phyloP scores from a whole-genome alignment of 2,113 vertebrate species.

The Herpailurus yagouaroundi region DNA sequence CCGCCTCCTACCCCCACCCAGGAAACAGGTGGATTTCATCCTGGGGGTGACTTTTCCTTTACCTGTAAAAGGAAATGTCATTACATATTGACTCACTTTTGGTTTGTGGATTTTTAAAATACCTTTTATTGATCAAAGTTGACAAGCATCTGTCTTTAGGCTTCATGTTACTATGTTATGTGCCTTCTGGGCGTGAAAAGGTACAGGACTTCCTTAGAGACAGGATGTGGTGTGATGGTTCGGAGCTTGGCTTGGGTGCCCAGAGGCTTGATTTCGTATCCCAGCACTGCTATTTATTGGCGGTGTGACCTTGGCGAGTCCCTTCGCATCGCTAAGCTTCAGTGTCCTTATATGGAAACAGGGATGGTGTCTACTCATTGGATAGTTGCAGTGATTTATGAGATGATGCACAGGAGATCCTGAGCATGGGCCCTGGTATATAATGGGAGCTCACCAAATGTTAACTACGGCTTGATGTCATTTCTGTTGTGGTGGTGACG shows the following conservation, averaged over 20 bases:
- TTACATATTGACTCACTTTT: neutral
- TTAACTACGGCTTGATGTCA: neutral
- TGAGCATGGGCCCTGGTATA: neutral
- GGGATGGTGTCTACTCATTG: neutral
- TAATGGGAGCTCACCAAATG: neutral
- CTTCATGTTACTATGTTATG: neutral
- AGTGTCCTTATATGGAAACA: neutral
- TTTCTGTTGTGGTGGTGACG: neutral
- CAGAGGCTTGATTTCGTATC: neutral
- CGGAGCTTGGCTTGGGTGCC: neutral
- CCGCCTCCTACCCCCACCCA: rapidly evolving
- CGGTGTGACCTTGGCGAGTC: neutral
- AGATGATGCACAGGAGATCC: neutral
- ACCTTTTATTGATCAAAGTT: neutral
- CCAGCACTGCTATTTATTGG: neutral
- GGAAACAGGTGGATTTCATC: neutral
- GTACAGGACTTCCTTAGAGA: neutral
- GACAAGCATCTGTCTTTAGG: neutral
- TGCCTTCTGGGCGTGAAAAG: neutral
- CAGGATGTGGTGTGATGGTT: neutral
- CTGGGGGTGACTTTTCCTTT: neutral
- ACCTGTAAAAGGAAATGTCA: neutral
- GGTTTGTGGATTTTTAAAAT: neutral
- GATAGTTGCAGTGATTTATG: neutral
- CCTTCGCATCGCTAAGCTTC: neutral